Percentiles rank a stretch among this genome's conserved stretches.
These are phyloP conservation scores for Oegoconia quadripuncta DNA, from an alignment of 2,888 invertebrate species.

Conservation along the genomic window DNA sequence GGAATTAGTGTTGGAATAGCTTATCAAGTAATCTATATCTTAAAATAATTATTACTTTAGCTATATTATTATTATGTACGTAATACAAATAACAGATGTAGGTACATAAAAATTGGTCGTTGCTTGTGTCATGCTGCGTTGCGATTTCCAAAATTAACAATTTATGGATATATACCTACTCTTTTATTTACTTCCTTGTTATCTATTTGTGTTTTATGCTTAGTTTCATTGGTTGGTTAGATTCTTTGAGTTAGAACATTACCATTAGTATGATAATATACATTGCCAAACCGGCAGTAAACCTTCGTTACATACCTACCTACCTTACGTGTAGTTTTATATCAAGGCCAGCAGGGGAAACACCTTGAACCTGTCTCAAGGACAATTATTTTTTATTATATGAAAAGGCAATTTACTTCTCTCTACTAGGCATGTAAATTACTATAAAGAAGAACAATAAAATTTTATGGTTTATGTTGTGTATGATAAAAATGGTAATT, in stretches of 20 bases:
- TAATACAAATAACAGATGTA: too few relatives aligned
- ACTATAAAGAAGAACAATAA: slow-evolving; percentile 7
- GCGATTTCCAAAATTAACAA: too few relatives aligned
- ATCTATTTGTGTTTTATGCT: background rate
- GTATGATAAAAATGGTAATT: slow-evolving; percentile 9
- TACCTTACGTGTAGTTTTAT: too few relatives aligned
- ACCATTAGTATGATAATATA: slow-evolving; percentile 68
- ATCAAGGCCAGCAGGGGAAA: too few relatives aligned
- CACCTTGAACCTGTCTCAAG: slow-evolving; percentile 42
- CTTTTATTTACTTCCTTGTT: background rate
- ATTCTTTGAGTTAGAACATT: slow-evolving; percentile 8
- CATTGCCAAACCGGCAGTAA: slow-evolving; percentile 40
- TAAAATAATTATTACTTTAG: too few relatives aligned
- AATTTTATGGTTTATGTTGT: slow-evolving; percentile 9
- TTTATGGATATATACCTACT: too few relatives aligned
- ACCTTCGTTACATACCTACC: slow-evolving; percentile 6
- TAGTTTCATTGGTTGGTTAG: slow-evolving; percentile 5
- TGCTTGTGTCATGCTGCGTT: too few relatives aligned
- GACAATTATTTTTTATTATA: slow-evolving; percentile 28
- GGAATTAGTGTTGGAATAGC: too few relatives aligned
- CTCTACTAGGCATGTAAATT: slow-evolving; percentile 12
- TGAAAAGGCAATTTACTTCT: slow-evolving; percentile 16
- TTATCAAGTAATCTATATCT: too few relatives aligned
- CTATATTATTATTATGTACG: too few relatives aligned
- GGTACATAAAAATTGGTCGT: too few relatives aligned